A percentile compares a stretch with the other conserved stretches of the same genome.
Conservation (phyloP, 2,888 invertebrate species). For the Cephus pulcher region DNA sequence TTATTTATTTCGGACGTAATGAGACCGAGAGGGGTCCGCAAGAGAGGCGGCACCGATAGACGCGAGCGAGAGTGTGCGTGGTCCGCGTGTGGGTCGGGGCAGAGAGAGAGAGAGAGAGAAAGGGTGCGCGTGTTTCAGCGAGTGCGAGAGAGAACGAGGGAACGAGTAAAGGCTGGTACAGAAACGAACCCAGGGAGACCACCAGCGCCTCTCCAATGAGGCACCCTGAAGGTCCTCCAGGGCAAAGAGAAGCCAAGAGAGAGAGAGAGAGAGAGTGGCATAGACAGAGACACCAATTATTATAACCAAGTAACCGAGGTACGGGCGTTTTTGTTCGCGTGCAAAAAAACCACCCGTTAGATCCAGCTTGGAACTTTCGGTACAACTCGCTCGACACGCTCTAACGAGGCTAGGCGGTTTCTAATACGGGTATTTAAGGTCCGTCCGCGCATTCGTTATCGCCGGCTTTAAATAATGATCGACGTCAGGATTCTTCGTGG, state of each 20-base stretch:
- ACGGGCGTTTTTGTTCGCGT: constrained; percentile 4
- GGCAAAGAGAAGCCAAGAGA: constrained; percentile 18
- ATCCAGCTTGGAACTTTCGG: constrained; percentile 4
- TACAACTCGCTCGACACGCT: constrained; percentile 14
- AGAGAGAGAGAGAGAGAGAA: constrained; percentile 14
- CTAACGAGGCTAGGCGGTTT: constrained; percentile 9
- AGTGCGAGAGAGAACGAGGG: neutral
- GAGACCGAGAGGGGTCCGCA: constrained; percentile 26
- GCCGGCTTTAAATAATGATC: neutral
- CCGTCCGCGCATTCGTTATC: neutral
- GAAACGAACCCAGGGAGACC: neutral
- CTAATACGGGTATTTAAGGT: neutral
- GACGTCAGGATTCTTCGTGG: neutral
- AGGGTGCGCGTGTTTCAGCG: neutral
- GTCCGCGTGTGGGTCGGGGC: constrained; percentile 19
- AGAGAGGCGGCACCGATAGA: constrained; percentile 3
- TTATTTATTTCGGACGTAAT: constrained; percentile 36
- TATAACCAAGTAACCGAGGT: constrained; percentile 38
- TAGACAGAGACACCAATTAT: constrained; percentile 35
- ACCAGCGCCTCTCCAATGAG: constrained; percentile 10
- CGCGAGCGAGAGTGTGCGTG: constrained; percentile 13
- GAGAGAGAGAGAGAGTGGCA: constrained; percentile 12
- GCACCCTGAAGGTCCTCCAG: neutral
- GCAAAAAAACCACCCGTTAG: constrained; percentile 6
- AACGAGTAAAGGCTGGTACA: neutral